Conservation (phyloP, 2,888 invertebrate genomes). For the Tenthredo livida region DNA sequence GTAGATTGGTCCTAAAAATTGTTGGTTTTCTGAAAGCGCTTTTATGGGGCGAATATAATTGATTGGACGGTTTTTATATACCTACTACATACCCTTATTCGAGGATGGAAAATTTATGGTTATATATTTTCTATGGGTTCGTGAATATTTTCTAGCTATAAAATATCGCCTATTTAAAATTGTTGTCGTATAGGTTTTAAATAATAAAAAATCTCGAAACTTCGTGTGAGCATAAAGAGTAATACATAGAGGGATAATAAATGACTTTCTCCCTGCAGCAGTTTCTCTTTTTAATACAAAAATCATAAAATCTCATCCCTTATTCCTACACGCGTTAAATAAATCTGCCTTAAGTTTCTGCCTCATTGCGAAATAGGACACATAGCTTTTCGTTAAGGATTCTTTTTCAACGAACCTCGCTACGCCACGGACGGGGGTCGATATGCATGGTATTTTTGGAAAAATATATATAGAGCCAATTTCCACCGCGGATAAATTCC, state of each 20-base stretch:
- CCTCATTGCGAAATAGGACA: background rate
- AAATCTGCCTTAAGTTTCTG: constrained; percentile 16
- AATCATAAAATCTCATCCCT: background rate
- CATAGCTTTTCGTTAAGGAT: background rate
- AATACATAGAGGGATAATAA: background rate
- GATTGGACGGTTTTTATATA: constrained; percentile 22
- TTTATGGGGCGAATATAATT: background rate
- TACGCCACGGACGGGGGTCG: background rate
- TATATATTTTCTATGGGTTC: background rate
- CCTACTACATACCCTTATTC: background rate
- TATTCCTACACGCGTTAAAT: background rate
- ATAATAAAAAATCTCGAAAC: background rate
- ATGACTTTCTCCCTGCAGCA: background rate
- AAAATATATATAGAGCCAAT: constrained; percentile 17
- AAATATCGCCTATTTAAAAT: background rate
- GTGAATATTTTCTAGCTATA: background rate
- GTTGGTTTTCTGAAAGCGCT: background rate
- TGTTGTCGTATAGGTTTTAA: background rate
- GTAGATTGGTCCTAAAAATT: constrained; percentile 23
- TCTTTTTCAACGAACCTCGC: background rate
- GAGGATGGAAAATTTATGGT: background rate
- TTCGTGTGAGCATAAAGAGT: background rate
- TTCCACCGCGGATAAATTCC: background rate
- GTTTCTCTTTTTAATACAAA: background rate
- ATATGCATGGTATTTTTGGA: background rate